Conservation (phyloP, 2,888 invertebrate genomes). For the Cylloceria caligata region DNA sequence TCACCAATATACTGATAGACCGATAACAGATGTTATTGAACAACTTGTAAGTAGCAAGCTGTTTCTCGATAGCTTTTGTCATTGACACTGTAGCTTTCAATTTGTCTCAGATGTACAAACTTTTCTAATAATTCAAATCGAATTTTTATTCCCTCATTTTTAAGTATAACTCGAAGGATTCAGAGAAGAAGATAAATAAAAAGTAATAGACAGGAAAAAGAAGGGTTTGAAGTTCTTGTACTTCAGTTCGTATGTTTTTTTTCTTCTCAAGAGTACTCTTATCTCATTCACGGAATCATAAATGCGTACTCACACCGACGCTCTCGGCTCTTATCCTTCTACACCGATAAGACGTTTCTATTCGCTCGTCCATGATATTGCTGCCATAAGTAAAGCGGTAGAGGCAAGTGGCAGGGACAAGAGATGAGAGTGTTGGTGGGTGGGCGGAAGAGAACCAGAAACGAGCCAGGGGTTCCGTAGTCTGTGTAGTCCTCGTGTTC, state of each 20-base stretch:
- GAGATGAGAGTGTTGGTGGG: background rate
- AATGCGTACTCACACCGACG: background rate
- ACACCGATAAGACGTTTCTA: conserved; percentile 42
- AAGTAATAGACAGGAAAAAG: background rate
- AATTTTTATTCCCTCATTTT: background rate
- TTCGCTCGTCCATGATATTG: conserved; percentile 40
- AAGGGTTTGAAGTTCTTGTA: background rate
- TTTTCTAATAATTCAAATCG: background rate
- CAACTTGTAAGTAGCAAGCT: too few relatives aligned
- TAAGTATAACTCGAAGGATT: background rate
- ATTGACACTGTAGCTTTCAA: background rate
- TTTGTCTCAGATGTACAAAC: background rate
- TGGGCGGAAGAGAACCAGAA: conserved; percentile 9
- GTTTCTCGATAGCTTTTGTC: background rate
- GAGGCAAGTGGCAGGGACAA: conserved; percentile 42
- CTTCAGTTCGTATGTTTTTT: background rate
- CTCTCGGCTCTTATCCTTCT: background rate
- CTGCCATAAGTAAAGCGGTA: conserved; percentile 26
- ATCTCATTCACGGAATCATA: conserved; percentile 31
- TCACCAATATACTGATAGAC: too few relatives aligned
- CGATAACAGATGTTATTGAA: too few relatives aligned
- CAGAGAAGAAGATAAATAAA: conserved; percentile 9
- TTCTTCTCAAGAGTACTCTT: conserved; percentile 16
- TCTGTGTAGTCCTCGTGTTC: conserved; percentile 38
- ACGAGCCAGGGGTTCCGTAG: conserved; percentile 12